These are phyloP conservation scores for mouse (Mus musculus) DNA, from an alignment of 2,113 vertebrate species.

Conservation along the genomic window GRCm39 chr12:111648501-111649000, in stretches of 20 bases:
- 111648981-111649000: background rate
- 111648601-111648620: background rate
- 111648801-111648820: too few species aligned
- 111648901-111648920: background rate
- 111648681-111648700: background rate
- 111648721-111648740: background rate
- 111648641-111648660: constrained; percentile 65
- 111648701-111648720: background rate
- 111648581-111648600: background rate
- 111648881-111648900: too few species aligned
- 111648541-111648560: background rate
- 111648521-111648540: background rate
- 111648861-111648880: too few species aligned
- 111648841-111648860: background rate
- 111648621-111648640: background rate
- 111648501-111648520: background rate
- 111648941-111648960: background rate
- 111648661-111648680: constrained; percentile 64
- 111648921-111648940: background rate
- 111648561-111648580: background rate
- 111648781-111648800: background rate
- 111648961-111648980: background rate
- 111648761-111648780: background rate
- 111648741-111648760: background rate
- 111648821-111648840: background rate